Conservation (phyloP, 30 jellyfish, hydroid and myxozoan genomes). For the Hydractinia echinata region DNA sequence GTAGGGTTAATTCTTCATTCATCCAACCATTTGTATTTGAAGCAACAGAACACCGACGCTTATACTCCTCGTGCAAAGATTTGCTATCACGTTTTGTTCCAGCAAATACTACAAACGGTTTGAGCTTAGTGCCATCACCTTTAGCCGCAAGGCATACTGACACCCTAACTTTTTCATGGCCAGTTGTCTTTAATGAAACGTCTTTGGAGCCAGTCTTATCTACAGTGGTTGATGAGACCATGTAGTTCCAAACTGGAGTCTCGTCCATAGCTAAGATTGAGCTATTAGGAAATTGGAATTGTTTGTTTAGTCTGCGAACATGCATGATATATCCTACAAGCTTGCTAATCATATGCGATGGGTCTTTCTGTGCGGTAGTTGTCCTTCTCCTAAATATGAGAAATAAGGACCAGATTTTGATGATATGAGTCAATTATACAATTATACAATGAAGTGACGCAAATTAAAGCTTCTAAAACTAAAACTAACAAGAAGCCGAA, state of each 20-base stretch:
- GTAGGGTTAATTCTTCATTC: conserved; percentile 8
- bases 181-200: conserved; percentile 12
- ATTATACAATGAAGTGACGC: conserved; percentile 5
- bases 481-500: background rate
- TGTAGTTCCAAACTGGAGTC: conserved; percentile 28
- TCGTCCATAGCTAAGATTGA: conserved; percentile 17
- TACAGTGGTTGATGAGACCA: conserved; percentile 32
- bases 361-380: too few species aligned
- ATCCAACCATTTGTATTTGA: too few species aligned
- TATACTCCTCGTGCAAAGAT: background rate
- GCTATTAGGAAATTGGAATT: conserved; percentile 13
- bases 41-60: background rate
- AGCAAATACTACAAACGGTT: too few species aligned
- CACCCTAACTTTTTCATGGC: conserved; percentile 15
- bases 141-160: conserved; percentile 19
- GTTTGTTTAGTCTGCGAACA: conserved; percentile 17
- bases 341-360: background rate
- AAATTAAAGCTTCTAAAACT: conserved; percentile 4
- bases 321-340: conserved; percentile 8
- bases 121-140: conserved; percentile 50
- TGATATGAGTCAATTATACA: too few species aligned
- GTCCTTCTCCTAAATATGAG: too few species aligned
- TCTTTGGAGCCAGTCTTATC: conserved; percentile 43
- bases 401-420: too few species aligned
- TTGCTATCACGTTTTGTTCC: background rate